Percentiles rank a stretch among this genome's conserved stretches.
phyloP scores from a whole-genome alignment of 2,797 vertebrate species.

The Alcedo atthis region DNA sequence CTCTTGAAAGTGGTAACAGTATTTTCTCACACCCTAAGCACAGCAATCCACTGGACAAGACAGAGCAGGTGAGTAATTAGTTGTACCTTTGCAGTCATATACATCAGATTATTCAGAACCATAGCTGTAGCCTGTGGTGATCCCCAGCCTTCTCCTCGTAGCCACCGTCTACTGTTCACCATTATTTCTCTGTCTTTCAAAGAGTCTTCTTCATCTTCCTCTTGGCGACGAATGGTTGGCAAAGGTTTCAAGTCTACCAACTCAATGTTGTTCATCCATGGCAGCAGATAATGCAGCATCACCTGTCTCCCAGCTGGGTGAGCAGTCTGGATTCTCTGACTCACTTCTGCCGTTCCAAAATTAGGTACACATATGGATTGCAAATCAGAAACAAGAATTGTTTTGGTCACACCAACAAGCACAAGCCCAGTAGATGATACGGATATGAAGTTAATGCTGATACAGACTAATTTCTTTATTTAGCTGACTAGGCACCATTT shows the following conservation, averaged over 20 bases:
- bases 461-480: neutral
- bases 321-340: slow-evolving; percentile 96
- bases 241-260: slow-evolving; percentile 91
- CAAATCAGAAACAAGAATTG: neutral
- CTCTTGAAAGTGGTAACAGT: neutral
- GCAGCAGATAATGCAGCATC: slow-evolving; percentile 97
- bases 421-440: neutral
- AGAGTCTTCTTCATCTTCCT: slow-evolving; percentile 88
- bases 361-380: neutral
- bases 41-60: neutral
- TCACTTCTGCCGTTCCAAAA: slow-evolving; percentile 86
- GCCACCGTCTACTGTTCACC: slow-evolving; percentile 96
- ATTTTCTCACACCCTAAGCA: neutral
- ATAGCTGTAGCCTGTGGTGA: slow-evolving; percentile 96
- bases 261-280: slow-evolving; percentile 99
- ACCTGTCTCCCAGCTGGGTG: slow-evolving; percentile 96
- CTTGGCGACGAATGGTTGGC: slow-evolving; percentile 82
- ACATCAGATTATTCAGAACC: slow-evolving; percentile 99
- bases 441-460: neutral
- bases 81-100: slow-evolving; percentile 97
- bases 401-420: neutral
- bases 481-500: neutral
- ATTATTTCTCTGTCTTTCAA: slow-evolving; percentile 88
- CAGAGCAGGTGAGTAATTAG: neutral
- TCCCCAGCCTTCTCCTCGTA: slow-evolving; percentile 96